These are phyloP conservation scores for Anableps anableps DNA, from an alignment of 2,797 vertebrate species.

Conservation along the genomic window DNA sequence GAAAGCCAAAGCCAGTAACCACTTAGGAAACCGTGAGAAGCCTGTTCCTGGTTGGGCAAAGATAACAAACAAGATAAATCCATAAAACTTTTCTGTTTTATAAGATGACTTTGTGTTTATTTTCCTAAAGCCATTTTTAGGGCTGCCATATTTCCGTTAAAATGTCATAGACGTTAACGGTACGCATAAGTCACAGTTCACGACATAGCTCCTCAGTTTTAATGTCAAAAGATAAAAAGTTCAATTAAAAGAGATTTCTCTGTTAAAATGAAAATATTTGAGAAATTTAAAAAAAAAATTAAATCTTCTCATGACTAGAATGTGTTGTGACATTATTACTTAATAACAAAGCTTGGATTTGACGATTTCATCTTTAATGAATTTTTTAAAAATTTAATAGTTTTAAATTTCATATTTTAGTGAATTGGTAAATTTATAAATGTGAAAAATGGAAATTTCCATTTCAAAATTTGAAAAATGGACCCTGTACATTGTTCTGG, in stretches of 20 bases:
- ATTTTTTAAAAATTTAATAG: neutral
- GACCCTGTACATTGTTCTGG: neutral
- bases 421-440: neutral
- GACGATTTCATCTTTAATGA: neutral
- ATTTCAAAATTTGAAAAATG: neutral
- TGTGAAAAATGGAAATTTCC: neutral
- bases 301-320: too few species aligned
- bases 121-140: neutral
- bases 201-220: neutral
- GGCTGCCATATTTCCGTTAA: neutral
- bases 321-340: too few species aligned
- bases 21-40: slow-evolving; percentile 30
- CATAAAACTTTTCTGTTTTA: slow-evolving; percentile 28
- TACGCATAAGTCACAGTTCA: neutral
- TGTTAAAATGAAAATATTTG: too few species aligned
- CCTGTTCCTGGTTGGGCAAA: slow-evolving; percentile 16
- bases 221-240: neutral
- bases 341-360: neutral
- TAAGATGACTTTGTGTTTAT: neutral
- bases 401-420: neutral
- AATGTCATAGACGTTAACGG: neutral
- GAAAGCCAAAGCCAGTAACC: slow-evolving; percentile 35
- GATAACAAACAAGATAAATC: slow-evolving; percentile 7
- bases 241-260: neutral
- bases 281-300: too few species aligned